Percentiles rank a stretch among this genome's conserved stretches.
phyloP scores from a whole-genome alignment of 2,113 vertebrate genomes.

The Rhizomys pruinosus region DNA sequence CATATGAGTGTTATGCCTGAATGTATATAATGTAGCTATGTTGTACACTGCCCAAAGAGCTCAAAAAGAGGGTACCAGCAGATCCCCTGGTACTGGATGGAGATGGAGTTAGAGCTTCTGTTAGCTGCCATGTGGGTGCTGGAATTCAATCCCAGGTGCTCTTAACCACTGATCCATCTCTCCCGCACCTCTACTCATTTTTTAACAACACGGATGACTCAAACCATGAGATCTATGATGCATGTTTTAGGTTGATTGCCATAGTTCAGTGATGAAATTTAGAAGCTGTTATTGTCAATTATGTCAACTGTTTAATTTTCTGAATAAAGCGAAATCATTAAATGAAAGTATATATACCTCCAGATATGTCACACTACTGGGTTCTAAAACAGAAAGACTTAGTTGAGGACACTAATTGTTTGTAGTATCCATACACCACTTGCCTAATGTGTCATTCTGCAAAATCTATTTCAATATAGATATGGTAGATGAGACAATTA shows the following conservation, averaged over 20 bases:
- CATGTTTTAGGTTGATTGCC: neutral
- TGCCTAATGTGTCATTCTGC: neutral
- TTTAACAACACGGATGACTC: neutral
- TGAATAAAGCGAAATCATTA: neutral
- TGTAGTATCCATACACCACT: accelerated
- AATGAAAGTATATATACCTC: neutral
- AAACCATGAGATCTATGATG: neutral
- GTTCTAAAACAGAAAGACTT: neutral
- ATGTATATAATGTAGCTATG: too few relatives aligned
- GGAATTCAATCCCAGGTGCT: too few relatives aligned
- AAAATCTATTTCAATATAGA: neutral
- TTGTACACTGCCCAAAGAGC: too few relatives aligned
- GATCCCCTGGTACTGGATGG: too few relatives aligned
- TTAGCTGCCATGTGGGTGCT: too few relatives aligned
- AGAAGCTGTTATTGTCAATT: neutral
- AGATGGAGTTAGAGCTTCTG: too few relatives aligned
- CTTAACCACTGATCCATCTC: too few relatives aligned
- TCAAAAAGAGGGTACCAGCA: too few relatives aligned
- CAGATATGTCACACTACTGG: neutral
- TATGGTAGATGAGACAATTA: neutral
- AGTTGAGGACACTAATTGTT: accelerated
- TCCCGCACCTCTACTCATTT: too few relatives aligned
- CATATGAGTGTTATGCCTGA: too few relatives aligned
- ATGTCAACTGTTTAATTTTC: neutral
- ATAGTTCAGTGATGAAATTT: neutral